Conservation (phyloP, 2,113 vertebrate genomes). For the Eidolon helvum region DNA sequence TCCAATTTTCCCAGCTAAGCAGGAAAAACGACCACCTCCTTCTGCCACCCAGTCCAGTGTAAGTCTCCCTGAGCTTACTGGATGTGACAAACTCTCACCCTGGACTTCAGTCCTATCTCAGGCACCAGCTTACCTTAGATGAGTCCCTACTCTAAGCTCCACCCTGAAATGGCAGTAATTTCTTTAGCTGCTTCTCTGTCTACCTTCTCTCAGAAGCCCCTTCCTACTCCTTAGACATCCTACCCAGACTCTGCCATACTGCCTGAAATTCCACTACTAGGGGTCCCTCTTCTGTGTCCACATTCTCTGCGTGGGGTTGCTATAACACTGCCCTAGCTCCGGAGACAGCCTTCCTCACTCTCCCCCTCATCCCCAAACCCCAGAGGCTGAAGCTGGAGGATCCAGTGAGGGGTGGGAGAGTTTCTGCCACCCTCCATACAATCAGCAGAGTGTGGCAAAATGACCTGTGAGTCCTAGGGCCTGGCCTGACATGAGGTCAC, state of each 20-base stretch:
- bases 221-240: background rate
- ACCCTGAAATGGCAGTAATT: background rate
- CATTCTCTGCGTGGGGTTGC: background rate
- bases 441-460: background rate
- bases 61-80: background rate
- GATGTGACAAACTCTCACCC: fast-evolving
- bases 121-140: background rate
- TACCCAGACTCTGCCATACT: background rate
- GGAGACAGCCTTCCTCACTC: background rate
- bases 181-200: background rate
- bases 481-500: background rate
- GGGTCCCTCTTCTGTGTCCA: background rate
- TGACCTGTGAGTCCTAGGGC: background rate
- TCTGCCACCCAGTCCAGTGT: background rate
- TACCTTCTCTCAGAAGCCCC: background rate
- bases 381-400: background rate
- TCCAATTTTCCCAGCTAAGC: background rate
- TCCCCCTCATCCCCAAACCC: background rate
- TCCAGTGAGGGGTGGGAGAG: background rate
- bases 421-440: background rate
- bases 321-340: background rate
- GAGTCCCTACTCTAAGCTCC: background rate
- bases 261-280: background rate
- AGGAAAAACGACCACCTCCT: background rate
- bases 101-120: background rate